Evolutionary conservation across 2,888 invertebrate species (phyloP).

Genomic region (Salticus scenicus): DNA sequence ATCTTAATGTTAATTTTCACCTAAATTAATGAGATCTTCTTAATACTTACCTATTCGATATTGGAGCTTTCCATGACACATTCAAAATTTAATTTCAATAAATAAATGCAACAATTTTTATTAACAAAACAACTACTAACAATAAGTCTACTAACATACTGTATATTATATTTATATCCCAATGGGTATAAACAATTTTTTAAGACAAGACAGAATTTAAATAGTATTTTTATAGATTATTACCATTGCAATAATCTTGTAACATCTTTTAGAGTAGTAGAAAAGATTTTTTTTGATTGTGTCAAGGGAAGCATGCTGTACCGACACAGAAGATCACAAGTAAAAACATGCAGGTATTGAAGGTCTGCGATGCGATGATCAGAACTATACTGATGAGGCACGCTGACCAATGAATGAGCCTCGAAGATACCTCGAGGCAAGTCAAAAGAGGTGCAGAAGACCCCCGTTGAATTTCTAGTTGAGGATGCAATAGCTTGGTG

Average conservation of each 20-base stretch:
- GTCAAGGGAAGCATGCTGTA: conserved; percentile 34
- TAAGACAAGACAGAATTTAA: not conserved
- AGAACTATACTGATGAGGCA: conserved; percentile 38
- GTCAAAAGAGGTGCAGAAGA: conserved; percentile 18
- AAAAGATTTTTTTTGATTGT: conserved; percentile 32
- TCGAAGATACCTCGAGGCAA: conserved; percentile 34
- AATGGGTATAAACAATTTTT: too few relatives aligned
- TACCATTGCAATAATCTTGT: not conserved
- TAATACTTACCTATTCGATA: not conserved
- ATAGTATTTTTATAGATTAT: not conserved
- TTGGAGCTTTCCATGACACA: conserved; percentile 35
- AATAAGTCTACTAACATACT: too few relatives aligned
- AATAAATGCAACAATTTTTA: too few relatives aligned
- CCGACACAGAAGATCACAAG: conserved; percentile 10
- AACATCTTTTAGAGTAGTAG: not conserved
- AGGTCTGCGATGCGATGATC: conserved; percentile 47
- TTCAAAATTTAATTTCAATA: conserved; percentile 19
- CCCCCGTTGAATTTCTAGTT: conserved; percentile 9
- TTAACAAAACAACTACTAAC: conserved; percentile 1
- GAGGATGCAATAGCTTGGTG: conserved; percentile 15
- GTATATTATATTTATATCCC: too few relatives aligned
- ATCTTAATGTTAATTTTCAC: too few relatives aligned
- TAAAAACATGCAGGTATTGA: conserved; percentile 29
- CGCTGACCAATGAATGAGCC: conserved; percentile 33
- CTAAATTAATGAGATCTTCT: not conserved